Conservation (phyloP, 2,888 invertebrate species). For the Scaptodrosophila latifasciaeformis region DNA sequence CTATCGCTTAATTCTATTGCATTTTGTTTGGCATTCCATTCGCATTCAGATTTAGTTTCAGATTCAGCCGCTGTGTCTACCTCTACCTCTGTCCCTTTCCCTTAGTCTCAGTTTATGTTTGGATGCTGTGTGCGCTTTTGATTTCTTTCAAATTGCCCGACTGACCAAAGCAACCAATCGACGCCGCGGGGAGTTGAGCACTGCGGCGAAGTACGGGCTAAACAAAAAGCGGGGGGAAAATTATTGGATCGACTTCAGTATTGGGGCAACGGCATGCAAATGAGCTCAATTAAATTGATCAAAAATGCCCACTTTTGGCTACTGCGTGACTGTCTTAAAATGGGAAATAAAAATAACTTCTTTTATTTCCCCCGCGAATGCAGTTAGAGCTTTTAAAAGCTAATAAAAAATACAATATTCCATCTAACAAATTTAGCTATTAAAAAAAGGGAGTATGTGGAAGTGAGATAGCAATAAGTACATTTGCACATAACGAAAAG, state of each 20-base stretch:
- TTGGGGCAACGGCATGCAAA: constrained; percentile 38
- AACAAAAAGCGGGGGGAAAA: too few relatives aligned
- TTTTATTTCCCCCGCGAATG: background rate
- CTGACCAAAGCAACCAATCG: background rate
- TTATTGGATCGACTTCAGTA: too few relatives aligned
- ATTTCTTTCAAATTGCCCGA: background rate
- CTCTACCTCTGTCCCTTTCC: constrained; percentile 4
- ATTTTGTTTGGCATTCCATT: constrained; percentile 44
- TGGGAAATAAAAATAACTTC: background rate
- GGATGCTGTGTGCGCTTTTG: constrained; percentile 1
- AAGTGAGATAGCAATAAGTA: too few relatives aligned
- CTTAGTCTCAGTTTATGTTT: background rate
- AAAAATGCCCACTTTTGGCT: constrained; percentile 38
- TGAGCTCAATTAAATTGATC: constrained; percentile 55
- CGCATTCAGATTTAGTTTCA: constrained; percentile 13
- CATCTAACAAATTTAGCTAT: too few relatives aligned
- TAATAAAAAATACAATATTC: too few relatives aligned
- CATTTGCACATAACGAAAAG: too few relatives aligned
- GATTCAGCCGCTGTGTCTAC: too few relatives aligned
- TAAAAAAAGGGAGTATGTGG: too few relatives aligned
- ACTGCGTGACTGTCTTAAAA: constrained; percentile 35
- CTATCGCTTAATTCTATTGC: constrained; percentile 57
- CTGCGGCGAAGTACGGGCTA: too few relatives aligned
- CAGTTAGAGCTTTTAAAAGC: background rate
- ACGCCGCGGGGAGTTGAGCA: background rate